phyloP scores from a whole-genome alignment of 2,888 invertebrate species.

The Oasisia sp. region DNA sequence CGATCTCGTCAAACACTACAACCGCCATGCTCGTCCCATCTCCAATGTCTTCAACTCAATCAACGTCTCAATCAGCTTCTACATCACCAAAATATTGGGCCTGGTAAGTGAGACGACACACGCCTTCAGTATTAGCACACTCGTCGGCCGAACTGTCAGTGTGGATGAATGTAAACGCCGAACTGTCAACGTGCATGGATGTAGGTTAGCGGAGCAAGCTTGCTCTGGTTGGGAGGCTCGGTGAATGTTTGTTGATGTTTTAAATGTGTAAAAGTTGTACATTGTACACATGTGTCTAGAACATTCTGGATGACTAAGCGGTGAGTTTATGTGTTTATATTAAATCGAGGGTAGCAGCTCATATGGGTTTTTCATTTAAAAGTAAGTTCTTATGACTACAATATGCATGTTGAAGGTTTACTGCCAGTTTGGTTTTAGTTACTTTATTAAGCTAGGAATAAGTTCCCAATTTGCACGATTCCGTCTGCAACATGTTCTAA shows the following conservation, averaged over 20 bases:
- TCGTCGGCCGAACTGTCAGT: background rate
- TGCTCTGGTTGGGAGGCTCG: background rate
- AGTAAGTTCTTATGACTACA: no score
- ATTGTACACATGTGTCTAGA: background rate
- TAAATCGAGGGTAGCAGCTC: no score
- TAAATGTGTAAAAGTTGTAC: background rate
- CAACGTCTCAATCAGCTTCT: conserved; percentile 43
- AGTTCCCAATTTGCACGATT: no score
- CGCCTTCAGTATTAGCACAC: background rate
- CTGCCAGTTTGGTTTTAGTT: no score
- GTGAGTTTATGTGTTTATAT: background rate
- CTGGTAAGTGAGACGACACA: conserved; percentile 33
- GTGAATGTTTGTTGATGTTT: background rate
- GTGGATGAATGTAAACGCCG: background rate
- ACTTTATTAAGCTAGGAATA: no score
- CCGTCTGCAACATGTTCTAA: no score
- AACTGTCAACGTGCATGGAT: background rate
- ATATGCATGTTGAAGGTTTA: no score
- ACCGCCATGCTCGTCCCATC: conserved; percentile 42
- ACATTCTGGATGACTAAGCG: background rate
- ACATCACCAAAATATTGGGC: conserved; percentile 44
- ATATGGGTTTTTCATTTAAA: no score
- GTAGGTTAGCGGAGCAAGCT: background rate
- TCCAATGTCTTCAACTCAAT: conserved; percentile 37
- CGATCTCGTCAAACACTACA: conserved; percentile 37